Percentiles rank a stretch among this genome's conserved stretches.
Conservation (phyloP, 2,797 vertebrate genomes). For the Brachyrhaphis roseni region DNA sequence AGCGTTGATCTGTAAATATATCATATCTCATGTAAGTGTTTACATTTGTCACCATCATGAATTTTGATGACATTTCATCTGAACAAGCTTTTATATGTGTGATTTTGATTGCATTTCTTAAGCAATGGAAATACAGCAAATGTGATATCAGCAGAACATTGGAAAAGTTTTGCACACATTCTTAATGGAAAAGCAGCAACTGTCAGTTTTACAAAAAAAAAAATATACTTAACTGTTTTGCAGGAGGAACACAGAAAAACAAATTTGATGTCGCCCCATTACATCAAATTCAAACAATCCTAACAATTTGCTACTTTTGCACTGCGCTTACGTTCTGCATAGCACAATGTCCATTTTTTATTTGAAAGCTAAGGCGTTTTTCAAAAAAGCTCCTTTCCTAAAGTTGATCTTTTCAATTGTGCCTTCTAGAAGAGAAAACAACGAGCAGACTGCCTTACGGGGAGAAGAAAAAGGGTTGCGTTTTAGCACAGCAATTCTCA, state of each 20-base stretch:
- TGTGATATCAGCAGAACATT: no score
- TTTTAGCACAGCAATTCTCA: slow-evolving; percentile 66
- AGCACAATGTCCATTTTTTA: slow-evolving; percentile 64
- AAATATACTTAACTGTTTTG: slow-evolving; percentile 10
- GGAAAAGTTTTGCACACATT: no score
- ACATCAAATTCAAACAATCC: no score
- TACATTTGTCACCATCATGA: no score
- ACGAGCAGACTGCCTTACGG: slow-evolving; percentile 60
- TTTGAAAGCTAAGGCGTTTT: slow-evolving; percentile 68
- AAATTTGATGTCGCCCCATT: slow-evolving; percentile 10
- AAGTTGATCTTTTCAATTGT: slow-evolving; percentile 76
- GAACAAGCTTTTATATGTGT: no score
- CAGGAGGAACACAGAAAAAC: slow-evolving; percentile 20
- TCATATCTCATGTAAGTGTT: no score
- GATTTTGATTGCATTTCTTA: no score
- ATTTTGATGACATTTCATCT: no score
- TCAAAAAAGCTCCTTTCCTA: slow-evolving; percentile 73
- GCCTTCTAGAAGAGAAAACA: slow-evolving; percentile 74
- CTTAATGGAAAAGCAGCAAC: no score
- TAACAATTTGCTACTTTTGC: slow-evolving; percentile 14
- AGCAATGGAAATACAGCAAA: no score
- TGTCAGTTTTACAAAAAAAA: no score
- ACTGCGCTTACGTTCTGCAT: slow-evolving; percentile 40
- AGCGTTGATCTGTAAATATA: no score
- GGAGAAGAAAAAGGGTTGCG: slow-evolving; percentile 16